Conservation (phyloP, 35 echinoderm and acorn worm genomes). For the Apostichopus japonicus region DNA sequence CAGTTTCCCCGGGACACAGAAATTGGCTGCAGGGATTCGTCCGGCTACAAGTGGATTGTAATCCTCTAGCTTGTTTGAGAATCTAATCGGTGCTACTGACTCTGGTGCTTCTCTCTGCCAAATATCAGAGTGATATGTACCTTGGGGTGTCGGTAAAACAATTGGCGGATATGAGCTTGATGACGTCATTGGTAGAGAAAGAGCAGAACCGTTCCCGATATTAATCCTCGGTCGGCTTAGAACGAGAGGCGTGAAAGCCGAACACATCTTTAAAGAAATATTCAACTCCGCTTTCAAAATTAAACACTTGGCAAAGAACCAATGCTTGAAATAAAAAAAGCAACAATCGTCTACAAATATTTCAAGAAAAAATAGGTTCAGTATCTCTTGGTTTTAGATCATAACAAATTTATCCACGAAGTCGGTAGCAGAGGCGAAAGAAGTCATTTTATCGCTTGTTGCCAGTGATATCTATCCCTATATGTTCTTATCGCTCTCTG, state of each 20-base stretch:
- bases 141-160: background rate
- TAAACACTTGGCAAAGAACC: no score
- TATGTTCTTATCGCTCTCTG: no score
- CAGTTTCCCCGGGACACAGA: background rate
- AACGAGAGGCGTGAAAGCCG: conserved; percentile 23
- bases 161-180: background rate
- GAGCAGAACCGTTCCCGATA: background rate
- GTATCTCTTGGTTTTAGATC: no score
- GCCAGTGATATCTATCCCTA: no score
- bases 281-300: no score
- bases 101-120: background rate
- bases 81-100: background rate
- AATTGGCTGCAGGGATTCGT: background rate
- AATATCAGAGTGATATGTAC: background rate
- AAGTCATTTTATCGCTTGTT: no score
- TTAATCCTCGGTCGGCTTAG: background rate
- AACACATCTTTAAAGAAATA: background rate
- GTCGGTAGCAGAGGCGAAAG: no score
- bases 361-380: no score
- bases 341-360: no score
- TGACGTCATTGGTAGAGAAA: background rate
- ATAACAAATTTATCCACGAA: no score
- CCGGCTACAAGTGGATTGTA: background rate
- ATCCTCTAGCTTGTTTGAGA: background rate
- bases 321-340: no score